Conservation (phyloP, 2,888 invertebrate genomes). For the Zaprionus obscuricornis region DNA sequence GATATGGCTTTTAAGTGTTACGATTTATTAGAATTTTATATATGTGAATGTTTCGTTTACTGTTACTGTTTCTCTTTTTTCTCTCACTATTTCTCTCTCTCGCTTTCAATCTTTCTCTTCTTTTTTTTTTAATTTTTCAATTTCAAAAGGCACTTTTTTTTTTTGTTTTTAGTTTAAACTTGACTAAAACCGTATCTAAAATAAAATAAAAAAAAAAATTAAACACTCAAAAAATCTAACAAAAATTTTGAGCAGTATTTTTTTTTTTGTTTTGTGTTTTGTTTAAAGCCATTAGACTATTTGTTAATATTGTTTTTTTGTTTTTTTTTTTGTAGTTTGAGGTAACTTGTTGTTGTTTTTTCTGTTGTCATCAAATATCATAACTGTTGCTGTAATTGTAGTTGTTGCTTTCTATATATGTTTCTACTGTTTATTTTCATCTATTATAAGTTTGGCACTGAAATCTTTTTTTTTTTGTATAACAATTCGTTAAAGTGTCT, state of each 20-base stretch:
- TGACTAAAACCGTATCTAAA: slow-evolving; percentile 22
- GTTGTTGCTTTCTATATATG: slow-evolving; percentile 24
- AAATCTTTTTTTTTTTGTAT: slow-evolving; percentile 38
- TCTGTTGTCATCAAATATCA: slow-evolving; percentile 11
- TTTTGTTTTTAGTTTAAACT: slow-evolving; percentile 22
- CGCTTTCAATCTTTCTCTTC: too few species aligned
- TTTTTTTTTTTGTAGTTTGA: slow-evolving; percentile 68
- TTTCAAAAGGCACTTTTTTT: slow-evolving; percentile 53
- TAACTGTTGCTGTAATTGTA: slow-evolving; percentile 26
- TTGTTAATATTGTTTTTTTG: slow-evolving; percentile 42
- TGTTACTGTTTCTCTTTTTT: slow-evolving; percentile 19
- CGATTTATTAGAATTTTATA: slow-evolving; percentile 7
- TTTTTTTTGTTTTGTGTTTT: too few species aligned
- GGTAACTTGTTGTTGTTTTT: slow-evolving; percentile 75
- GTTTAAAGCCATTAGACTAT: slow-evolving; percentile 51
- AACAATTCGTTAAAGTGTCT: slow-evolving; percentile 17
- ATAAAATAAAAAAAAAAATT: slow-evolving; percentile 19
- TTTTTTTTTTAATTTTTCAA: slow-evolving; percentile 9
- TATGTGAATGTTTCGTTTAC: slow-evolving; percentile 18
- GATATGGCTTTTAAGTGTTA: slow-evolving; percentile 70
- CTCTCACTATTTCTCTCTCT: too few species aligned
- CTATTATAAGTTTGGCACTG: slow-evolving; percentile 56
- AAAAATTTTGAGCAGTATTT: slow-evolving; percentile 42
- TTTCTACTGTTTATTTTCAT: slow-evolving; percentile 18
- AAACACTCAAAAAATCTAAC: slow-evolving; percentile 10